Percentiles rank a stretch among this genome's conserved stretches.
Conservation (phyloP, 2,113 vertebrate species). For the Macroglossus sobrinus region DNA sequence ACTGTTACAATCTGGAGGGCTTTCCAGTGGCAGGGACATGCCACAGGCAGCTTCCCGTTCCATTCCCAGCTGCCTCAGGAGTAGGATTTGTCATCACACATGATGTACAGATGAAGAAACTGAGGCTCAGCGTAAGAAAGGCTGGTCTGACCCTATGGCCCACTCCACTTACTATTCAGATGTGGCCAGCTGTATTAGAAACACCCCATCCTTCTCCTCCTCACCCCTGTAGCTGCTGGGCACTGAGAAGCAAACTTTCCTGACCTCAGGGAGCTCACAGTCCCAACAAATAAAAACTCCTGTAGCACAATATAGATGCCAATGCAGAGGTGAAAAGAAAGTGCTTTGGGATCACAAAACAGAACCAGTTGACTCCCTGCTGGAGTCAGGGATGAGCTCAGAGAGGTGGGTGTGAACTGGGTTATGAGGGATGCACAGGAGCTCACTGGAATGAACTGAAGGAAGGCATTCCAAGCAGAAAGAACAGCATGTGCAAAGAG, state of each 20-base stretch:
- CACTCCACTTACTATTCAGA: too few relatives aligned
- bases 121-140: background rate
- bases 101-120: background rate
- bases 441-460: background rate
- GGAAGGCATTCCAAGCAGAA: background rate
- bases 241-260: background rate
- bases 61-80: background rate
- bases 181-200: fast-evolving
- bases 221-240: background rate
- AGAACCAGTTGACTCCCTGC: background rate
- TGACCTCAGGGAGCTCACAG: background rate
- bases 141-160: background rate
- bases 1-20: background rate
- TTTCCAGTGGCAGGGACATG: background rate
- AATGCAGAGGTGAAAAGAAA: background rate
- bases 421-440: background rate
- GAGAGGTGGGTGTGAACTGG: background rate
- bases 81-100: background rate
- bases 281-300: background rate
- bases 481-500: background rate
- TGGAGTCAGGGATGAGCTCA: background rate
- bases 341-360: background rate
- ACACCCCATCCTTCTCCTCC: background rate
- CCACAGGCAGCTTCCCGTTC: background rate
- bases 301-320: background rate